Evolutionary conservation across 2,888 invertebrate genomes (phyloP), one percentile per base, ranked within the genome.

Genomic region (Celastrina argiolus): DNA sequence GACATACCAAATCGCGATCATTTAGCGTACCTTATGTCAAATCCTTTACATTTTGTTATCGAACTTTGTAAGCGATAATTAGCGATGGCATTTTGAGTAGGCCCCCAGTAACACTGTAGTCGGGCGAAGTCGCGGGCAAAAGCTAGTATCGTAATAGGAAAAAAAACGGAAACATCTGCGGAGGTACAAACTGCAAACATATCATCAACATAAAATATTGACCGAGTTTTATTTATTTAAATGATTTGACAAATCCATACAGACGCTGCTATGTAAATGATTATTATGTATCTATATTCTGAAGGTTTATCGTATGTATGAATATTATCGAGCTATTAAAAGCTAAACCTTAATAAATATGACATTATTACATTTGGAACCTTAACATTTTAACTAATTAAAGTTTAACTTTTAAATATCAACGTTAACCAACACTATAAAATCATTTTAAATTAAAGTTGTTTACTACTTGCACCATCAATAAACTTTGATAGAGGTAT

Each of bases 401-500:
- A 31, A 34, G 31, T 16, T 8, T 31, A 34, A 34, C 16, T 59
- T 14, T 58, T 34, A 34, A 59, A 59, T 36, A 18, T 61, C 1
- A 61, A 61, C 2, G 18, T 59, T 22, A 59, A 16, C 34, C 10
- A 59, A 34, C 10, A 26, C 31, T 56, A 28, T 28, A 56, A 56
- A 59, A 34, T 3, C n/a, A 34, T 16, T 31, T n/a, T 34, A 34
- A 39, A 39, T 39, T 61, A 39, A 31, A 31, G 2, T 26, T 39
- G 36, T 22, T 61, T 36, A 36, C 14, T 39, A 61, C 61, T 61
- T 61, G 39, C 61, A 39, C 61, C 36, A 31, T 5, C 16, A 36
- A 39, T 61, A 61, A 39, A 61, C 39, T 39, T 36, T 22, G 14
- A 59, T 34, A 59, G 59, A 18, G 18, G 36, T 18, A 26, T 61